Conservation (phyloP, 2,888 invertebrate genomes). For the Tipula vernalis region DNA sequence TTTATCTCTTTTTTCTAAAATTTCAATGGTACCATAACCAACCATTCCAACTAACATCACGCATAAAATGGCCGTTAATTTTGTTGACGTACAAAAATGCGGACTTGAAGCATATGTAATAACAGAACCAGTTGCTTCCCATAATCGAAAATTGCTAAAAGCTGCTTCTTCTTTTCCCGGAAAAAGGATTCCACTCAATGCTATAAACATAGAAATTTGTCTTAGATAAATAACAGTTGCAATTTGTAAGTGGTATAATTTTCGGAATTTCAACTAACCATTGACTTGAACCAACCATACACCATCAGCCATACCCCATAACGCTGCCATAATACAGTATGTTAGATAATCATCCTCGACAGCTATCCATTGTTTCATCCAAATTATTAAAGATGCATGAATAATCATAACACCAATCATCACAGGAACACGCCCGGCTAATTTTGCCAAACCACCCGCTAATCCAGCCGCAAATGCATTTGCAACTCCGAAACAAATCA, state of each 20-base stretch:
- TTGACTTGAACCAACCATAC: slow-evolving; percentile 88
- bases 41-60: slow-evolving; percentile 57
- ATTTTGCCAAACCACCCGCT: slow-evolving; percentile 65
- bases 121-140: slow-evolving; percentile 86
- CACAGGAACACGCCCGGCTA: slow-evolving; percentile 67
- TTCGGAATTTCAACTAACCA: slow-evolving; percentile 41
- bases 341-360: slow-evolving; percentile 49
- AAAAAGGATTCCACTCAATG: slow-evolving; percentile 75
- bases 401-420: slow-evolving; percentile 60
- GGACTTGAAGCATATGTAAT: slow-evolving; percentile 71
- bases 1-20: slow-evolving; percentile 20
- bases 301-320: slow-evolving; percentile 84
- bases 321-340: slow-evolving; percentile 66
- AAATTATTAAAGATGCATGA: slow-evolving; percentile 55
- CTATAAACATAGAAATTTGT: slow-evolving; percentile 34
- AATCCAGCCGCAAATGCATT: slow-evolving; percentile 77
- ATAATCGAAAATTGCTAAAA: slow-evolving; percentile 83
- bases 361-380: slow-evolving; percentile 61
- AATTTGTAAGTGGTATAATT: neutral
- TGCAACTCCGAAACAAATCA: slow-evolving; percentile 84
- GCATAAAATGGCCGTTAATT: slow-evolving; percentile 53
- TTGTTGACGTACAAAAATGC: slow-evolving; percentile 58
- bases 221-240: neutral
- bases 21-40: slow-evolving; percentile 31
- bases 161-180: slow-evolving; percentile 78